phyloP scores from a whole-genome alignment of 2,113 vertebrate genomes.

The Daubentonia madagascariensis region DNA sequence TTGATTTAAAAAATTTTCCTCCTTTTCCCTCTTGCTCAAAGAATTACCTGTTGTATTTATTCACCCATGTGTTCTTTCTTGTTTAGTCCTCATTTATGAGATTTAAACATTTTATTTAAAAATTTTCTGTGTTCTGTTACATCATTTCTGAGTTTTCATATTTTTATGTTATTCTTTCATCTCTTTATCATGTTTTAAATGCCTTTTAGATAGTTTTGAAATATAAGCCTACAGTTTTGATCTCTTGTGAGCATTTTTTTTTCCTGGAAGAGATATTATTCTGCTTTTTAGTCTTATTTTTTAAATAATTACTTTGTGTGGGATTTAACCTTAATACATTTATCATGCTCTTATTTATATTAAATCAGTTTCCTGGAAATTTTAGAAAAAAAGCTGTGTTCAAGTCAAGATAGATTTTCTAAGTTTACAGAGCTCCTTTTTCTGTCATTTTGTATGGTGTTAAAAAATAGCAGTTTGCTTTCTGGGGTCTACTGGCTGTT shows the following conservation, averaged over 20 bases:
- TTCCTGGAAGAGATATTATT: neutral
- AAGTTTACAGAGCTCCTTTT: neutral
- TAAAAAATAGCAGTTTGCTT: neutral
- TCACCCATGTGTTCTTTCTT: neutral
- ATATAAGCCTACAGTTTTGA: neutral
- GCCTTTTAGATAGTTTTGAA: constrained; percentile 15
- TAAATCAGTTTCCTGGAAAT: neutral
- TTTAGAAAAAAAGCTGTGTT: neutral
- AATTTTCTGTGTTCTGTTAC: neutral
- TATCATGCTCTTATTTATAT: neutral
- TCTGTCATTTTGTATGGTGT: neutral
- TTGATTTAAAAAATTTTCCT: neutral
- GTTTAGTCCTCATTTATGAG: neutral
- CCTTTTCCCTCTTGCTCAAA: neutral
- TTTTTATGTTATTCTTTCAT: constrained; percentile 1
- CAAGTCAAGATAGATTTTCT: neutral
- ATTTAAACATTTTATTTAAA: neutral
- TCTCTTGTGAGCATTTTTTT: neutral
- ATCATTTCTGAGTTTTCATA: neutral
- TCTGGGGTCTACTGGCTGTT: neutral
- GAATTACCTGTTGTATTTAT: neutral
- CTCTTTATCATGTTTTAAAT: neutral
- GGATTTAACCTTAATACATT: neutral
- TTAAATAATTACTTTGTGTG: neutral
- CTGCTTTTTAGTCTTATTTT: neutral